Percentiles rank a stretch among this genome's conserved stretches.
These are phyloP conservation scores for Loripinus fragilis DNA, from an alignment of 2,888 invertebrate genomes.

Conservation along the genomic window DNA sequence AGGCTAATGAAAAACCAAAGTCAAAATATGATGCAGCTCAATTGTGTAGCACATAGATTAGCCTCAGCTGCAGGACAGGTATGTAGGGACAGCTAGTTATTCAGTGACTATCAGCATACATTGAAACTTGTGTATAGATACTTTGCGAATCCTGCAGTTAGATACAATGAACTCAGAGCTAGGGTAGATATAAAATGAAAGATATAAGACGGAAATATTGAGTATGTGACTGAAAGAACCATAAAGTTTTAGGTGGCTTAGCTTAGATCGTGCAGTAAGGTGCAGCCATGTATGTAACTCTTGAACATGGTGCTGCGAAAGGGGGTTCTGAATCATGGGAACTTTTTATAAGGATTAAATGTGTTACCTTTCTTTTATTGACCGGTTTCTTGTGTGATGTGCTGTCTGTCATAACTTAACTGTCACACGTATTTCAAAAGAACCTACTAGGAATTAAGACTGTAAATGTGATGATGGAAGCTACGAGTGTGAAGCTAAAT, in stretches of 20 bases:
- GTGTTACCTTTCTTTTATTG: conserved; percentile 18
- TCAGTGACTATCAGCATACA: not conserved
- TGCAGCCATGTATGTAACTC: not conserved
- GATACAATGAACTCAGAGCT: not conserved
- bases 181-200: not conserved
- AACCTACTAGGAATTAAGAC: conserved; percentile 8
- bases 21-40: conserved; percentile 29
- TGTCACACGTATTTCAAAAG: not conserved
- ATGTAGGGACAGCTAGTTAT: not conserved
- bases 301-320: conserved; percentile 13
- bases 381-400: not conserved
- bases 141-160: not conserved
- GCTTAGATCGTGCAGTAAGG: conserved; percentile 27
- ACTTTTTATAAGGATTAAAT: not conserved
- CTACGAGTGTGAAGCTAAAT: conserved; percentile 16
- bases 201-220: conserved; percentile 13
- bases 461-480: conserved; percentile 18
- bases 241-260: conserved; percentile 19
- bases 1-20: too few relatives aligned
- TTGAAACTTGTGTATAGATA: not conserved
- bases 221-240: conserved; percentile 26
- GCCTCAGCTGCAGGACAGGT: conserved; percentile 47
- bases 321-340: conserved; percentile 23
- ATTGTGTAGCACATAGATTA: conserved; percentile 45
- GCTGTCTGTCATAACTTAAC: not conserved